Conservation (phyloP, 2,797 vertebrate species). For the Anguilla obscura region DNA sequence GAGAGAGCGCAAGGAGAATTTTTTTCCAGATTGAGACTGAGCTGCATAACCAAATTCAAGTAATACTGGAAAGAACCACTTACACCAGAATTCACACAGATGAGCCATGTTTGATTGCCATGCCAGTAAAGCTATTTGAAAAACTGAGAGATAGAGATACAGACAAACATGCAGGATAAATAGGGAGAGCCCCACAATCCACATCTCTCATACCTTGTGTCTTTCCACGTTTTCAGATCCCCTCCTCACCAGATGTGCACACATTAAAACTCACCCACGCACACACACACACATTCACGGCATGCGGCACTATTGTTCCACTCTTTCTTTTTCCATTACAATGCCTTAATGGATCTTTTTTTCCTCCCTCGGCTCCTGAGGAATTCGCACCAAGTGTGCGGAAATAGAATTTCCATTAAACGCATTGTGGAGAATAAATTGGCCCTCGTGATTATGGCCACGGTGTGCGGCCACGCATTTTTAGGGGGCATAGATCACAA, state of each 20-base stretch:
- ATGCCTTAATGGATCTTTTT: constrained; percentile 14
- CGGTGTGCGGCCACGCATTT: constrained; percentile 3
- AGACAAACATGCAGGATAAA: neutral
- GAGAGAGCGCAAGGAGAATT: neutral
- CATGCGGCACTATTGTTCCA: neutral
- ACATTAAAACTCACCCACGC: neutral
- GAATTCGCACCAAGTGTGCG: constrained; percentile 10
- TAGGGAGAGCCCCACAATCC: too few species aligned
- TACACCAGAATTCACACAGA: neutral
- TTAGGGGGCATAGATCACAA: constrained; percentile 18
- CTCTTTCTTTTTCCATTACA: constrained; percentile 11
- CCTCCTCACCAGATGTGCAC: neutral
- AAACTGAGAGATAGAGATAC: neutral
- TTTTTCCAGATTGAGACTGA: neutral
- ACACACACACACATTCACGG: neutral
- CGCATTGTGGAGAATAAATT: constrained; percentile 13
- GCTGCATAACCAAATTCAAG: neutral
- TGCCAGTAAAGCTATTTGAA: neutral
- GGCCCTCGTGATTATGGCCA: constrained; percentile 10
- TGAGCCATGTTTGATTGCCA: neutral
- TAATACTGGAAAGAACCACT: neutral
- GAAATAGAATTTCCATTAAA: constrained; percentile 21
- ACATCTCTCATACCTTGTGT: neutral
- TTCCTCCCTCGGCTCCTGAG: constrained; percentile 3
- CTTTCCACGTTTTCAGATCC: neutral